A percentile compares a stretch with the other conserved stretches of the same genome.
Evolutionary conservation across 2,888 invertebrate genomes (phyloP).

Genomic region (Lepidocyrtoides sp.): DNA sequence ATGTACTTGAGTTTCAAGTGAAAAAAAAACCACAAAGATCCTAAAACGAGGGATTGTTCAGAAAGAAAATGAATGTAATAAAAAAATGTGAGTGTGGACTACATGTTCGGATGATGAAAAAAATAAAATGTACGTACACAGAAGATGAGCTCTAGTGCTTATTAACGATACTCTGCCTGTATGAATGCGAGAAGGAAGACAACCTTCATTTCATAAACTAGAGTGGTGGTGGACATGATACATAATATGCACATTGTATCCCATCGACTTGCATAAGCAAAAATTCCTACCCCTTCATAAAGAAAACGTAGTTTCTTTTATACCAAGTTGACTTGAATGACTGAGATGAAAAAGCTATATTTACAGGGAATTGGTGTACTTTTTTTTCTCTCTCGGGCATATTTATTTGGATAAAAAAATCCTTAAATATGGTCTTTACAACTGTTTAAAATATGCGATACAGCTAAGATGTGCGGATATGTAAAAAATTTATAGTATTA

Average conservation of each 20-base stretch:
- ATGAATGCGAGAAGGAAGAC: not conserved
- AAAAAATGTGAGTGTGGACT: not conserved
- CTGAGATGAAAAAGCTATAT: constrained; percentile 49
- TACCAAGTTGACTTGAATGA: constrained; percentile 43
- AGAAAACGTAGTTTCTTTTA: constrained; percentile 57
- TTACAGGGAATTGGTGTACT: constrained; percentile 43
- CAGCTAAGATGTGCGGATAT: too few species aligned
- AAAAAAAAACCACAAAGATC: constrained; percentile 31
- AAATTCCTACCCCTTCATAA: constrained; percentile 27
- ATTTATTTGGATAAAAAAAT: not conserved
- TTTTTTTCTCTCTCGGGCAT: not conserved
- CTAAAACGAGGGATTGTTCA: constrained; percentile 55
- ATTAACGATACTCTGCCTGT: constrained; percentile 1
- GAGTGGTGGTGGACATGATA: not conserved
- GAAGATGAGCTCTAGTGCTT: constrained; percentile 3
- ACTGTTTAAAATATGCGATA: too few species aligned
- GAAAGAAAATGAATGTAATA: constrained; percentile 24
- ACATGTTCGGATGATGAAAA: not conserved
- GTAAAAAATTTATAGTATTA: too few species aligned
- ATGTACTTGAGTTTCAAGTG: constrained; percentile 6
- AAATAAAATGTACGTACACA: constrained; percentile 1
- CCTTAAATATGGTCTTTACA: too few species aligned
- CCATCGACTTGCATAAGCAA: constrained; percentile 25
- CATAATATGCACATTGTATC: not conserved
- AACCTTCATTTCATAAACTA: constrained; percentile 47